A percentile compares a stretch with the other conserved stretches of the same genome.
phyloP scores from a whole-genome alignment of 2,113 vertebrate genomes.

The Notiomystis cincta region DNA sequence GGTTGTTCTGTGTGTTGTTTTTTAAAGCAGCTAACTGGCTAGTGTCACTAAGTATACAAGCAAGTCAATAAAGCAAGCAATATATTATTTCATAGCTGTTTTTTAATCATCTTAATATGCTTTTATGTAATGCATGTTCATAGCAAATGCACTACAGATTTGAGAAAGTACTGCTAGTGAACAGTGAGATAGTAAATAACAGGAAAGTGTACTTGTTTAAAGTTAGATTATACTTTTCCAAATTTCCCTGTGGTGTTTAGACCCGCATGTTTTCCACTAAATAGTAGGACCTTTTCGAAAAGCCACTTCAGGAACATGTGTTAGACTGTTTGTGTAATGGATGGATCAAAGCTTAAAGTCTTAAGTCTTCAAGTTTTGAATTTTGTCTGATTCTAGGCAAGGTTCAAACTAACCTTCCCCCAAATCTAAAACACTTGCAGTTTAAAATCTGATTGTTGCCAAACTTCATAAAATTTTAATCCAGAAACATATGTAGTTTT shows the following conservation, averaged over 20 bases:
- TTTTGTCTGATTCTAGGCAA: neutral
- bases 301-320: neutral
- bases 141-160: neutral
- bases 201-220: neutral
- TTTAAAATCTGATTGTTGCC: neutral
- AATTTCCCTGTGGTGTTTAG: neutral
- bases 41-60: neutral
- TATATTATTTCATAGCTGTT: neutral
- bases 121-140: neutral
- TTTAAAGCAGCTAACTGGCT: neutral
- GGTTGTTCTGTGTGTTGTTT: neutral
- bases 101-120: neutral
- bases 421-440: neutral
- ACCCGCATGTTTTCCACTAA: neutral
- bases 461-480: neutral
- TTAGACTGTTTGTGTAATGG: neutral
- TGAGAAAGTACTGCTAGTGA: neutral
- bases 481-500: neutral
- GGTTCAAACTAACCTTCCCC: neutral
- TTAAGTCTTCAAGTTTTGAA: neutral
- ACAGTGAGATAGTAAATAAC: neutral
- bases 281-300: neutral
- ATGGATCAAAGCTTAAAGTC: neutral
- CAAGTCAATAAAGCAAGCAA: neutral
- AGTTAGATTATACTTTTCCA: neutral